A percentile compares a stretch with the other conserved stretches of the same genome.
Conservation (phyloP, 2,888 invertebrate species). For the Lochmaea capreae region DNA sequence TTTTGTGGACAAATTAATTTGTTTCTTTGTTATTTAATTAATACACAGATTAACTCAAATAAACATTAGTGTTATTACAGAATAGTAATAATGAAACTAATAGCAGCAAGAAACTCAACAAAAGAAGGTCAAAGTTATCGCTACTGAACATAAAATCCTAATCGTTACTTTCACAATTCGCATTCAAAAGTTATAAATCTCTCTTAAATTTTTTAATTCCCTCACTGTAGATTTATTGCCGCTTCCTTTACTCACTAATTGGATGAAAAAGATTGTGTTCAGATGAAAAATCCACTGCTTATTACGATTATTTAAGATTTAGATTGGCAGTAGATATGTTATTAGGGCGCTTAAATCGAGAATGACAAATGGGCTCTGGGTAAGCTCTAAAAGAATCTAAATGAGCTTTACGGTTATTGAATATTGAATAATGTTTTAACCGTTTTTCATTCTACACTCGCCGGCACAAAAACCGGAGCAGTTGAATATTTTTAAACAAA, state of each 20-base stretch:
- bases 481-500: too few species aligned
- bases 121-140: too few species aligned
- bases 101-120: too few species aligned
- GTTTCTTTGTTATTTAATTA: too few species aligned
- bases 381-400: neutral
- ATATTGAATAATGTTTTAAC: neutral
- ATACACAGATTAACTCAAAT: too few species aligned
- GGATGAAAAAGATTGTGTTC: conserved; percentile 8
- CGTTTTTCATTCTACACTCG: neutral
- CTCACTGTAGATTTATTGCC: conserved; percentile 10
- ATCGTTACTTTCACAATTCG: too few species aligned
- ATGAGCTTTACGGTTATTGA: neutral
- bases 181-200: neutral
- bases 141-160: too few species aligned
- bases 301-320: conserved; percentile 5
- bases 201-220: conserved; percentile 6
- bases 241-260: neutral
- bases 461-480: too few species aligned
- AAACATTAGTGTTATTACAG: too few species aligned
- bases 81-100: too few species aligned
- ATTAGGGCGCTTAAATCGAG: neutral
- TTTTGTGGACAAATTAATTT: too few species aligned
- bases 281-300: conserved; percentile 12
- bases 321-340: conserved; percentile 7
- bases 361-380: conserved; percentile 28